Percentiles rank a stretch among this genome's conserved stretches.
Evolutionary conservation across 2,888 invertebrate genomes (phyloP).

Genomic region (Heterodera filipjevi): DNA sequence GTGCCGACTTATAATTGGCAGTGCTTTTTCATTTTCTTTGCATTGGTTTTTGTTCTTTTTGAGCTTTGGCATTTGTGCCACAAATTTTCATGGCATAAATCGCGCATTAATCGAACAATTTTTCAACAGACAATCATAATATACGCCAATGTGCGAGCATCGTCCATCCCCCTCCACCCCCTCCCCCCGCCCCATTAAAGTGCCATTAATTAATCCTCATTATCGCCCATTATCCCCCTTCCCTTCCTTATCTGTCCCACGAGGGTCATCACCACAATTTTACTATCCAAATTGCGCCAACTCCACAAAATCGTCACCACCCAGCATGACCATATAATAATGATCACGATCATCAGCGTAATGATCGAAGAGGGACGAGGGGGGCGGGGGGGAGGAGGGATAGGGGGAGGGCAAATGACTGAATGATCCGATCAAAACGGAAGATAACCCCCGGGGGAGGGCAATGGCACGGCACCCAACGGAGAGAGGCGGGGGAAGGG

Average conservation of each 20-base stretch:
- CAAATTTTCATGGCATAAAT: background rate
- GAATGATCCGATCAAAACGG: background rate
- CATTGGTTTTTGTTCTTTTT: background rate
- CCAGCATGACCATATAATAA: background rate
- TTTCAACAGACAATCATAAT: background rate
- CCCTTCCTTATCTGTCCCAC: background rate
- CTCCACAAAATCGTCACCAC: slow-evolving; percentile 7
- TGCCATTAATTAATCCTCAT: background rate
- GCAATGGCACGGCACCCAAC: slow-evolving; percentile 7
- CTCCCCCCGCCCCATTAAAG: background rate
- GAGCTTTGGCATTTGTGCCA: background rate
- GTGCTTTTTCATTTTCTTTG: background rate
- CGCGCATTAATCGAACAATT: background rate
- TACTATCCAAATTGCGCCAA: background rate
- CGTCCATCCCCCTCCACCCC: background rate
- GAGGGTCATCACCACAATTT: slow-evolving; percentile 1
- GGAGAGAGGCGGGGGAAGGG: background rate
- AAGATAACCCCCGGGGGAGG: background rate
- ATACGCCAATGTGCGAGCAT: background rate
- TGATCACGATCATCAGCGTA: background rate
- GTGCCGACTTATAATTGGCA: background rate
- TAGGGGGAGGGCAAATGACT: background rate
- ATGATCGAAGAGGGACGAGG: background rate
- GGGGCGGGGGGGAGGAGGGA: background rate
- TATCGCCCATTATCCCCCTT: background rate